phyloP scores from a whole-genome alignment of 2,113 vertebrate species.

The Epinephelus moara region DNA sequence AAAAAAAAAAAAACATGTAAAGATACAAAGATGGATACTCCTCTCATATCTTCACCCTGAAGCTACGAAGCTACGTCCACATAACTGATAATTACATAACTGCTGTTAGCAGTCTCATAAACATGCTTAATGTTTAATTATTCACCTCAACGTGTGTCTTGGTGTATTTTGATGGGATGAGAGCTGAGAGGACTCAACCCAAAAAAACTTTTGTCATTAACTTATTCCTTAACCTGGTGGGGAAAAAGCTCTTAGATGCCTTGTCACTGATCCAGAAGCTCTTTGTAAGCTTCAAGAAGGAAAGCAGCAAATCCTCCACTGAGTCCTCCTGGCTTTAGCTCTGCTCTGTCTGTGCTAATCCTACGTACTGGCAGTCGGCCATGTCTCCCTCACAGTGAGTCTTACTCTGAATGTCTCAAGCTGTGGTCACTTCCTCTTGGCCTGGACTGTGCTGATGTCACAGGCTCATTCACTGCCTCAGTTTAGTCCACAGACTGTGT shows the following conservation, averaged over 20 bases:
- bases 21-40: too few relatives aligned
- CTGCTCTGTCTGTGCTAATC: constrained; percentile 41
- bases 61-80: not conserved
- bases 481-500: constrained; percentile 4
- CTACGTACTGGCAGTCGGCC: constrained; percentile 11
- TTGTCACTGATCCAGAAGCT: constrained; percentile 38
- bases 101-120: not conserved
- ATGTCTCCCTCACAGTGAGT: not conserved
- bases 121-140: not conserved
- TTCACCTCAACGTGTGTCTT: not conserved
- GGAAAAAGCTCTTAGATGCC: not conserved
- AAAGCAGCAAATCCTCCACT: constrained; percentile 26
- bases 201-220: not conserved
- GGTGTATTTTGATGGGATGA: not conserved
- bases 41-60: not conserved
- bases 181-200: not conserved
- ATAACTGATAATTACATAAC: not conserved
- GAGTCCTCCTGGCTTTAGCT: constrained; percentile 29
- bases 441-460: not conserved
- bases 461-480: constrained; percentile 12
- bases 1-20: too few relatives aligned
- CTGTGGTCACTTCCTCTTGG: constrained; percentile 35
- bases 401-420: not conserved
- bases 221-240: not conserved
- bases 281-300: constrained; percentile 19